These are phyloP conservation scores for Caenorhabditis imperialis DNA, from an alignment of 2,888 invertebrate genomes.

Conservation along the genomic window DNA sequence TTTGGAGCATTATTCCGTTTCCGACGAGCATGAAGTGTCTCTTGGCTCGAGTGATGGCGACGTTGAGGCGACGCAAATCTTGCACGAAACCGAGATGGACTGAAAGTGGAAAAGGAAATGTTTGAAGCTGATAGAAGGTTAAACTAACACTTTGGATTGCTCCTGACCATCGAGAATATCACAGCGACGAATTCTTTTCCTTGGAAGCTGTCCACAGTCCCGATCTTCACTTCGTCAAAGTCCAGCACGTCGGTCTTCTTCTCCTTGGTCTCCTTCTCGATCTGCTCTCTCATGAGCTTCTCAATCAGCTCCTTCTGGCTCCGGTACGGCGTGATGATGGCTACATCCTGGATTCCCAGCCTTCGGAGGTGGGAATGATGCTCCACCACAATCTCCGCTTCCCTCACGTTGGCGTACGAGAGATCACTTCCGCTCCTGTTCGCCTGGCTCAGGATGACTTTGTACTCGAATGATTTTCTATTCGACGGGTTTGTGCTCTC, in stretches of 20 bases:
- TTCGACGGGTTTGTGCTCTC: too few relatives aligned
- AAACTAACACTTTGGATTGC: slow-evolving; percentile 16
- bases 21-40: slow-evolving; percentile 26
- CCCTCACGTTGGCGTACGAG: not conserved
- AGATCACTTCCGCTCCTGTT: too few relatives aligned
- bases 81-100: slow-evolving; percentile 22
- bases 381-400: slow-evolving; percentile 3
- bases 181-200: slow-evolving; percentile 39
- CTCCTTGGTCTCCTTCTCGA: not conserved
- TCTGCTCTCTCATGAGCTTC: not conserved
- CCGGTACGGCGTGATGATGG: slow-evolving; percentile 31
- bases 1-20: slow-evolving; percentile 11
- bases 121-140: too few relatives aligned
- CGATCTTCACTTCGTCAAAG: not conserved
- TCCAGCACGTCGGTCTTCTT: not conserved
- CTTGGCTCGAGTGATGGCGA: slow-evolving; percentile 39
- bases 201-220: slow-evolving; percentile 32
- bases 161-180: slow-evolving; percentile 29
- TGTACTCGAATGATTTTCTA: too few relatives aligned
- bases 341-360: not conserved
- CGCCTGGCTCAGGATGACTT: too few relatives aligned
- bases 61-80: slow-evolving; percentile 28
- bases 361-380: slow-evolving; percentile 1
- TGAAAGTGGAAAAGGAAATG: too few relatives aligned
- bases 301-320: not conserved